Base-by-base conservation (phyloP, 2,113 vertebrate genomes). In the Mesoclemmys tuberculata region DNA sequence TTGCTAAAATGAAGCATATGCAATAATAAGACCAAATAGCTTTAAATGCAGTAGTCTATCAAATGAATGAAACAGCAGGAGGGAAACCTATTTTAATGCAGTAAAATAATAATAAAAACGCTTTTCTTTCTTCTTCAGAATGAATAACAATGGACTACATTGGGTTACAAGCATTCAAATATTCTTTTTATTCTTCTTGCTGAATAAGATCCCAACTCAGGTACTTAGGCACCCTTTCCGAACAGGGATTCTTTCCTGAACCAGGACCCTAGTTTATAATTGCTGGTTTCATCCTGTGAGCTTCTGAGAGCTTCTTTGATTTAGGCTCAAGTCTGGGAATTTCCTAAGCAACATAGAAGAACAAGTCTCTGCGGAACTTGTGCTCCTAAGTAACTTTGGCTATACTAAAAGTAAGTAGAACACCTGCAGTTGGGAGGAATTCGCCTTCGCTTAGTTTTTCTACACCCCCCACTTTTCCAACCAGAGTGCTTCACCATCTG, bases 21-120 rank as follows among this genome's bases (percentile, higher is more conserved):
- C 48, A 38, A 24, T 52, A 85, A 85, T 81, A 89, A 93, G 58
- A 61, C 41, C 77, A 85, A 93, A 89, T 80, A 89, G 77, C 46
- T 85, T 93, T 68, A 46, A 26, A 81, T 64, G 46, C 61, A 46
- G 54, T 56, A 82, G 58, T 77, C 64, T 85, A 48, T 61, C 87
- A 89, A 89, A 89, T 85, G 77, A 93, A 93, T 51, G 46, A 75
- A 93, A 61, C 87, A 89, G 52, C 78, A 93, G 87, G 92, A 89
- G 61, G 54, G 64, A 93, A 89, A 75, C 24, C 54, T 85, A 82
- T 89, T 93, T 93, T 38, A 82, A 79, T 74, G 46, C 68, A 61
- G 56, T 52, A 24, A 83, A 85, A 85, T 29, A 71, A 78, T 58
- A 26, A 13, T 18, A 19, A 49, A 77, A 75, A 64, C 44, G 41